Percentiles rank a stretch among this genome's conserved stretches.
Evolutionary conservation across 2,113 vertebrate genomes (phyloP).

Genomic region (Callipepla squamata): DNA sequence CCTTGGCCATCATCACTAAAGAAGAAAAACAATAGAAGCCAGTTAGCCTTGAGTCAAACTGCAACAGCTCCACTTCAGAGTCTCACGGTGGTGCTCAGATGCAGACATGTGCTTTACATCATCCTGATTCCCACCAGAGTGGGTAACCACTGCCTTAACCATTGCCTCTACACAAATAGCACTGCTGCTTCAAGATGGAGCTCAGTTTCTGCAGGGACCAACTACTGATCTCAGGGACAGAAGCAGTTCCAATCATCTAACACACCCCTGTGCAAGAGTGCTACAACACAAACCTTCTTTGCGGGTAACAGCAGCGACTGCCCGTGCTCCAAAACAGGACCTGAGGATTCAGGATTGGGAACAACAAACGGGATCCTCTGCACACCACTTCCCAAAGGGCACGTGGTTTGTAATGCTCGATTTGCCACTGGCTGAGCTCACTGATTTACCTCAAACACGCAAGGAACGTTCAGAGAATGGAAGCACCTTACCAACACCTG

Average conservation of each 20-base stretch:
- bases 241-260: neutral
- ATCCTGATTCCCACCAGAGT: neutral
- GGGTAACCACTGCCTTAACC: neutral
- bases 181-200: neutral
- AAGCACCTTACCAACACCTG: neutral
- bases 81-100: accelerated
- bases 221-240: neutral
- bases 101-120: neutral
- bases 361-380: neutral
- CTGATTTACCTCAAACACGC: neutral
- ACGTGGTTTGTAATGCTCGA: neutral
- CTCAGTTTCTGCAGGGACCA: neutral
- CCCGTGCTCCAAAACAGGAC: neutral
- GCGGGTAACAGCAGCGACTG: neutral
- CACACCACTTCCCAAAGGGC: neutral
- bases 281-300: neutral
- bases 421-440: neutral
- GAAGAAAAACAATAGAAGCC: slow-evolving; percentile 11
- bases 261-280: neutral
- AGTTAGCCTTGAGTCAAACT: neutral
- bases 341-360: neutral
- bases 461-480: neutral
- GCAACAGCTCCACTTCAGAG: neutral
- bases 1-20: slow-evolving; percentile 99
- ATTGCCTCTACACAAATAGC: neutral